Base-by-base conservation (phyloP, 2,888 invertebrate species). In the Platycheirus rosarum region DNA sequence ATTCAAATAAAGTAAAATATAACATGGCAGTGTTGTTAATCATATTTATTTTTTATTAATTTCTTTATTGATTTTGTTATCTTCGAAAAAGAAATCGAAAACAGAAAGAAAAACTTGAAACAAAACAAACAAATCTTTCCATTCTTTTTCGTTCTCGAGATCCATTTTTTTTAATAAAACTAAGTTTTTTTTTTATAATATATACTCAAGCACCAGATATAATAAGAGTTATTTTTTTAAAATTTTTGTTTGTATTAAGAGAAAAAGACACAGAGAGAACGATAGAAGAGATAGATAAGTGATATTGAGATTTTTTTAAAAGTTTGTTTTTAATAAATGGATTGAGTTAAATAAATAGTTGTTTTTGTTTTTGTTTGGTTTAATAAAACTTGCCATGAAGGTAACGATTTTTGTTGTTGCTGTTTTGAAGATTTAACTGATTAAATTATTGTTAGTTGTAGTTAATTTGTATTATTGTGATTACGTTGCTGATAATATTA, bases 401-500 rank as follows among this genome's bases (percentile, higher is more conserved):
- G 66, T 84, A 75, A 75, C 70, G 68, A 60, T 73, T 79, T 63
- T 78, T 74, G 57, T 76, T 84, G 68, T 71, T 79, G 51, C 20
- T 79, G 57, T 70, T 84, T 60, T 77, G n/a, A 74, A 60, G 69
- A 76, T 65, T 51, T 55, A 26, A 40, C 62, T 55, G 71, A 63
- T 73, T 73, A 82, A 82, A 82, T 76, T 80, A 75, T 87, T 87
- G 86, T 87, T 57, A 86, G 87, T n/a, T n/a, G n/a, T 77, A 84
- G 85, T 85, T 76, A 77, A 60, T 84, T 78, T 60, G 68, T 85
- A 84, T 76, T 84, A 84, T 86, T 87, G 87, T 87, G 88, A 88
- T 87, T 87, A 87, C 85, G 84, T 86, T 85, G 85, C 86, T 87
- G 87, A 86, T n/a, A 86, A 79, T 79, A 71, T 85, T 82, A 65